Evolutionary conservation across 2,888 invertebrate species (phyloP), one percentile per base, ranked within the genome.

Genomic region (Macrophya annulata): DNA sequence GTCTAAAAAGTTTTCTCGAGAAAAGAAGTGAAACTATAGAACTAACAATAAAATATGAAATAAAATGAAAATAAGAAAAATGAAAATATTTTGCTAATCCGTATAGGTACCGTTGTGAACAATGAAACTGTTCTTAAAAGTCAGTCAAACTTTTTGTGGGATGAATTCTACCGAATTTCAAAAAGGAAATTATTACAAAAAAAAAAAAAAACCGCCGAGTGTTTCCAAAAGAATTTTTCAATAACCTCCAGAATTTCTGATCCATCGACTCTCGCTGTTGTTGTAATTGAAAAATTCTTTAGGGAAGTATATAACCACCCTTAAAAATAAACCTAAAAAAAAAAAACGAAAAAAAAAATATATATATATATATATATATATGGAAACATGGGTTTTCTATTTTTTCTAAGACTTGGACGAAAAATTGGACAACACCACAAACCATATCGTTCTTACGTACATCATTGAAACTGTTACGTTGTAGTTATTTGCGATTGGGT

Each of bases 11-110:
- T 31, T 55, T 55, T 25, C 8, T 55, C 8, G 37, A 17, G 0
- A 37, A 8, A 76, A 48, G 40, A 10, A n/a, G 2, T 76, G 76
- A 45, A 15, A 17, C 43, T 45, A 25, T n/a, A 21, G 6, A 25
- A 76, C 43, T 48, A 48, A 48, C 48, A 15, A 48, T 76, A 48
- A 48, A 43, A 71, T 25, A 43, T n/a, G n/a, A 48, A 48, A 48
- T n/a, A 10, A 74, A 71, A 37, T 9, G 17, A 40, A 43, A 74
- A 43, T 25, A 21, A 15, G 74, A 68, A 68, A 21, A 68, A 31
- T 37, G 68, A 25, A 68, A 68, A 68, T 37, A 37, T 37, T 68
- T 37, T 37, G 37, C 37, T 68, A 68, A 68, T 68, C 68, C 68
- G 37, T 6, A n/a, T n/a, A n/a, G 4, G 31, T 31, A 55, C 37